Conservation (phyloP, 2,797 vertebrate species). For the Argyrosomus regius region DNA sequence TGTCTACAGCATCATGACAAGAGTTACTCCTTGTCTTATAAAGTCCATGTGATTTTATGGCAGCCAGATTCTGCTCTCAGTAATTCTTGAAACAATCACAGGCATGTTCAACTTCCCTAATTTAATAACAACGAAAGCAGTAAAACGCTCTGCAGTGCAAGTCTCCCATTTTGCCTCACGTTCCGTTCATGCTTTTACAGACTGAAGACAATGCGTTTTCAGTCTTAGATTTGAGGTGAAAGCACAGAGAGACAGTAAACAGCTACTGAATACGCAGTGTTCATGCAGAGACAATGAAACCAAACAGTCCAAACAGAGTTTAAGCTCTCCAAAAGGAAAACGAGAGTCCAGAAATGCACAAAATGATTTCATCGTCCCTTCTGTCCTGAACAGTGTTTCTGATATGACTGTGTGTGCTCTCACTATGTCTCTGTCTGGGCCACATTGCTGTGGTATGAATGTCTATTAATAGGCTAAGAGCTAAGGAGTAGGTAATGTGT, state of each 20-base stretch:
- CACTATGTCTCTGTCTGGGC: conserved; percentile 29
- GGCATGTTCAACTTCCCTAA: conserved; percentile 62
- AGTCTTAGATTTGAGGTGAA: conserved; percentile 34
- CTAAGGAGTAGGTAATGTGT: conserved; percentile 51
- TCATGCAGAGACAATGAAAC: conserved; percentile 23
- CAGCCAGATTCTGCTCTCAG: conserved; percentile 17
- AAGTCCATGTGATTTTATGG: conserved; percentile 37
- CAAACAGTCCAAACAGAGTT: conserved; percentile 16
- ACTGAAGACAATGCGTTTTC: conserved; percentile 30
- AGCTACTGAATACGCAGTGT: conserved; percentile 13
- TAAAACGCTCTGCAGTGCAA: conserved; percentile 29
- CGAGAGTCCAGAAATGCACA: conserved; percentile 17
- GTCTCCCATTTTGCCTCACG: conserved; percentile 22
- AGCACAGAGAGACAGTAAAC: conserved; percentile 20
- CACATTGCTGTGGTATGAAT: conserved; percentile 47
- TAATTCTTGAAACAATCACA: conserved; percentile 60
- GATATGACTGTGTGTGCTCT: conserved; percentile 36
- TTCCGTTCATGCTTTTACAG: conserved; percentile 33
- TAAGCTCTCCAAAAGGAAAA: conserved; percentile 9
- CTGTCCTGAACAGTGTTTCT: conserved; percentile 43
- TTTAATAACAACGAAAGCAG: conserved; percentile 61
- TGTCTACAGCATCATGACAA: conserved; percentile 37
- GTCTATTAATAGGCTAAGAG: conserved; percentile 65
- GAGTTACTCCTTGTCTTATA: conserved; percentile 35
- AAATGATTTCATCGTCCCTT: conserved; percentile 1